phyloP scores from a whole-genome alignment of 2,888 invertebrate genomes.

The Limenitis camilla region DNA sequence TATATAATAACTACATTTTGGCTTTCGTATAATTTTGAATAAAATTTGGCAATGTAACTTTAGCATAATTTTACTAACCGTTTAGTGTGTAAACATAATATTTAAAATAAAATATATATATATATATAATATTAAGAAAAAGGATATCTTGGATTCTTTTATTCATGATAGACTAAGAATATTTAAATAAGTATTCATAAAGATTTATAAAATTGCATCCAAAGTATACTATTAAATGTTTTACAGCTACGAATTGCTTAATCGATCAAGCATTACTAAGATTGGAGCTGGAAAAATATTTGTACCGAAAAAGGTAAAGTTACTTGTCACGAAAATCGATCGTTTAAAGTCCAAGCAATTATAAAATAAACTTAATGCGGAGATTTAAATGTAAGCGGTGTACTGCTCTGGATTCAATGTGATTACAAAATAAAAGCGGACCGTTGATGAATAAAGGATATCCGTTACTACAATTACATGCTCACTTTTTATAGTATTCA shows the following conservation, averaged over 20 bases:
- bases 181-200: too few relatives aligned
- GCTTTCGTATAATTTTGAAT: slow-evolving; percentile 1
- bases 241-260: slow-evolving; percentile 7
- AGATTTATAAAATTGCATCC: slow-evolving; percentile 1
- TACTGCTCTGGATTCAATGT: slow-evolving; percentile 49
- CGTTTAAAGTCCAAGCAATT: slow-evolving; percentile 15
- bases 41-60: slow-evolving; percentile 13
- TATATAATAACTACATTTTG: slow-evolving; percentile 5
- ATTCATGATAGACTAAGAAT: too few relatives aligned
- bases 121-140: too few relatives aligned
- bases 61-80: neutral
- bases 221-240: neutral
- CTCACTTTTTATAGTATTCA: neutral
- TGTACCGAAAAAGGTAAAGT: slow-evolving; percentile 15
- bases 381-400: slow-evolving; percentile 29
- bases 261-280: slow-evolving; percentile 7
- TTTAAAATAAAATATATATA: too few relatives aligned
- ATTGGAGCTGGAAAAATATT: slow-evolving; percentile 9
- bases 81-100: too few relatives aligned
- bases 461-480: neutral
- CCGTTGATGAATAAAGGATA: slow-evolving; percentile 6
- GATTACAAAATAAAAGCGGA: slow-evolving; percentile 40
- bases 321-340: slow-evolving; percentile 15
- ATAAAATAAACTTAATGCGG: slow-evolving; percentile 18
- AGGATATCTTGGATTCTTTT: too few relatives aligned